Evolutionary conservation across 2,113 vertebrate species (phyloP).

Genomic region (Cettia cetti): DNA sequence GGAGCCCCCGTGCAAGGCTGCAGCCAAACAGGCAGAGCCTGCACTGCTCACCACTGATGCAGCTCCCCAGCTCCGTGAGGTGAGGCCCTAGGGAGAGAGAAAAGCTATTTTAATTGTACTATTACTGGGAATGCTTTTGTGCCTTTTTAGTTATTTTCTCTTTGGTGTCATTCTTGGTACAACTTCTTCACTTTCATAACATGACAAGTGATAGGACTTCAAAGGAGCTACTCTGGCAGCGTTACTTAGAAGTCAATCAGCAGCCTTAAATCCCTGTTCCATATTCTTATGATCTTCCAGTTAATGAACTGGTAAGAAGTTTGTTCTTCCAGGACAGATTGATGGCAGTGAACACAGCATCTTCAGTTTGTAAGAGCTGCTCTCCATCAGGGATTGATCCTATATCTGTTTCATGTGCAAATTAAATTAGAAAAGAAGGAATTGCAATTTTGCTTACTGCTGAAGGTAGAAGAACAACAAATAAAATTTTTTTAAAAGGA

Average conservation of each 20-base stretch:
- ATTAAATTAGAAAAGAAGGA: neutral
- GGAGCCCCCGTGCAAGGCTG: conserved; percentile 78
- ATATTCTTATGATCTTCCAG: neutral
- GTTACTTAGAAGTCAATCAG: neutral
- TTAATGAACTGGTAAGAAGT: neutral
- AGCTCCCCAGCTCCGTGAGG: conserved; percentile 83
- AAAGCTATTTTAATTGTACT: neutral
- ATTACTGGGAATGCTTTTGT: neutral
- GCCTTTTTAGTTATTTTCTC: neutral
- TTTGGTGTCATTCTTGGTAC: neutral
- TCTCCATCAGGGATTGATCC: neutral
- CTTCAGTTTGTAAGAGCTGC: neutral
- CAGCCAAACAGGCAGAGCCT: conserved; percentile 83
- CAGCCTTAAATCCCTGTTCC: neutral
- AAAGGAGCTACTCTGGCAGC: neutral
- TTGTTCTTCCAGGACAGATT: neutral
- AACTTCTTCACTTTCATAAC: neutral
- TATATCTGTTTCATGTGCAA: neutral
- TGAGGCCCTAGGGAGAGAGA: conserved; percentile 40
- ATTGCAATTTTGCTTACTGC: neutral
- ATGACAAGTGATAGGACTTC: neutral
- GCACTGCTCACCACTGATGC: conserved; percentile 74
- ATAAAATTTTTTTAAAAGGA: neutral
- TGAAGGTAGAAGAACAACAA: neutral
- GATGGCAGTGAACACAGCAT: neutral